Base-by-base conservation (phyloP, 2,797 vertebrate genomes). In the Momotus momota region DNA sequence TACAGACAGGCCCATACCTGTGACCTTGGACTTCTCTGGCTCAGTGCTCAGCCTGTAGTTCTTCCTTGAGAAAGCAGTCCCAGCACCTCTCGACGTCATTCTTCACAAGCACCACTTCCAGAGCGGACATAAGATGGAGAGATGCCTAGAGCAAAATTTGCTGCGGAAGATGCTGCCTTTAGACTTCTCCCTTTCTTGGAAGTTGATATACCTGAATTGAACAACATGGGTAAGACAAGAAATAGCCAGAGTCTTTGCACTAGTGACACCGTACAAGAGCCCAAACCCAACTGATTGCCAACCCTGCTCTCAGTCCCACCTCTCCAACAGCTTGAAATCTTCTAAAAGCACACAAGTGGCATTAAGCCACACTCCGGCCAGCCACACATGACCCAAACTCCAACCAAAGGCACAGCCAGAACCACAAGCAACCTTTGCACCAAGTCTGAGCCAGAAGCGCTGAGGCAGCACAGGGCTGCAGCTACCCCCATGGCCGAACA, bases 41-140 rank as follows among this genome's bases (percentile, higher is more conserved):
- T 99, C 99, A 7, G 98, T 99, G 65, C 98, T 98, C 97, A 99
- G 97, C 86, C 98, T 98, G 97, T 99, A 99, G 98, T 98, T 99
- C 52, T 99, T 98, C 86, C 98, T 98, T 25, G 98, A 98, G 96
- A 99, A 97, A 72, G 98, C 96, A 38, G 98, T 97, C 64, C 98
- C 97, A 20, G 99, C 97, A 86, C 98, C 98, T 97, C 99, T 99
- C 5, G 99, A 99, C 14, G 98, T 99, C 99, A 99, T 99, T 52
- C 94, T 99, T 98, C 96, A 96, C 93, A 82, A 80, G 91, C 84
- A 86, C 90, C 90, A 81, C 90, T 94, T 89, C 81, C 87, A 74
- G 94, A 95, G 95, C 2, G 15, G 93, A 78, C 84, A 83, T 93
- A 86, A 82, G 91, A 97, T 1, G 10, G 94, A 77, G 74, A 93